These are phyloP conservation scores for Euplagia quadripunctaria DNA, from an alignment of 2,888 invertebrate genomes.

Conservation along the genomic window DNA sequence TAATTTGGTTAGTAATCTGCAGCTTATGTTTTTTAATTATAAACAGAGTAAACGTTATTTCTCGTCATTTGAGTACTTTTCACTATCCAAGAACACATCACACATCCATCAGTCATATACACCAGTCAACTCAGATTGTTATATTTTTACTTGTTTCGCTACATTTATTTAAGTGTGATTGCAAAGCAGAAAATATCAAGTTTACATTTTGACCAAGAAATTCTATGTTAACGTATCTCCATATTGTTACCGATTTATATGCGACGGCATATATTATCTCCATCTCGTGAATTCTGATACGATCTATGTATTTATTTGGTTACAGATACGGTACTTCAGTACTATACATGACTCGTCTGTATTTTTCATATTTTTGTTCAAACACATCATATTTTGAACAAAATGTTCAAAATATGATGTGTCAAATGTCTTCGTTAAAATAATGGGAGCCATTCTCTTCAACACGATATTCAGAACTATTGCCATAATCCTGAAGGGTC, in stretches of 20 bases:
- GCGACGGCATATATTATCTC: slow-evolving; percentile 62
- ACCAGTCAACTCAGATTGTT: not conserved
- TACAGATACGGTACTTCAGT: slow-evolving; percentile 35
- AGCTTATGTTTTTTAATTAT: too few relatives aligned
- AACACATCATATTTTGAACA: slow-evolving; percentile 14
- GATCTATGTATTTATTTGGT: slow-evolving; percentile 53
- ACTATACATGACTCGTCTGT: slow-evolving; percentile 30
- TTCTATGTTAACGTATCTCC: slow-evolving; percentile 65
- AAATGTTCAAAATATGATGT: too few relatives aligned
- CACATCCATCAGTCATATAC: not conserved
- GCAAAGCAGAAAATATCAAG: slow-evolving; percentile 48
- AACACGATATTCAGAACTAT: not conserved
- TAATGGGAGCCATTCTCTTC: not conserved
- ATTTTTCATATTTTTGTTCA: slow-evolving; percentile 32
- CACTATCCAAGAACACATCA: not conserved
- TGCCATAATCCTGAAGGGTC: not conserved
- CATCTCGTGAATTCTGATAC: slow-evolving; percentile 54
- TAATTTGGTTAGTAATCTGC: too few relatives aligned
- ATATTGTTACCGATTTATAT: slow-evolving; percentile 69
- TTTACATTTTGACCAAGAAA: slow-evolving; percentile 67
- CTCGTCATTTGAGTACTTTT: too few relatives aligned
- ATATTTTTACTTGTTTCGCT: slow-evolving; percentile 26
- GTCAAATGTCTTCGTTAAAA: not conserved
- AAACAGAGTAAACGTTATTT: not conserved
- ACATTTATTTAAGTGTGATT: slow-evolving; percentile 42